Evolutionary conservation across 2,113 vertebrate genomes (phyloP).

Genomic region (Oxyura jamaicensis): DNA sequence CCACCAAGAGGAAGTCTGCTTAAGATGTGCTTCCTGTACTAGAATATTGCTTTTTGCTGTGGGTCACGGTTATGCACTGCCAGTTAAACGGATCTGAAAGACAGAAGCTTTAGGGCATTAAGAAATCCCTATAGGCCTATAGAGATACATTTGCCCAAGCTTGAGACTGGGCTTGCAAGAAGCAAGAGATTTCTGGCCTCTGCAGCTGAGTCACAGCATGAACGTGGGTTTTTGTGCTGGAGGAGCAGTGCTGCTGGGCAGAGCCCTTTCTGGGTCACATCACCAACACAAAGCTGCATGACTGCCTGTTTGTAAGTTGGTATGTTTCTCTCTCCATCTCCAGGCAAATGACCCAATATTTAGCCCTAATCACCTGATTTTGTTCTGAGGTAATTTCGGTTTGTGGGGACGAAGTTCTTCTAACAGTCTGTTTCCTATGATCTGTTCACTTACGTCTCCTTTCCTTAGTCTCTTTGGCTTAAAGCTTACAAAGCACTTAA

Average conservation of each 20-base stretch:
- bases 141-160: not conserved
- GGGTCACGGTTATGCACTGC: not conserved
- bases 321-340: not conserved
- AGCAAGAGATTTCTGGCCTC: not conserved
- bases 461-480: not conserved
- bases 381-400: not conserved
- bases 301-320: not conserved
- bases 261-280: not conserved
- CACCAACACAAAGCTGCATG: not conserved
- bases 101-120: not conserved
- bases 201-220: accelerated
- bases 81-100: not conserved
- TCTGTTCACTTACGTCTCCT: not conserved
- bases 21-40: not conserved
- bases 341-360: not conserved
- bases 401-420: not conserved
- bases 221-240: not conserved
- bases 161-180: not conserved
- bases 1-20: not conserved
- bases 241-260: not conserved
- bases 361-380: not conserved
- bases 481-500: not conserved
- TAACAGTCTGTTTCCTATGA: not conserved
- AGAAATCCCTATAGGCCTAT: accelerated
- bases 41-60: too few relatives aligned